Evolutionary conservation across 2,797 vertebrate genomes (phyloP), one percentile per base, ranked within the genome.

Genomic region (Hemibagrus guttatus): DNA sequence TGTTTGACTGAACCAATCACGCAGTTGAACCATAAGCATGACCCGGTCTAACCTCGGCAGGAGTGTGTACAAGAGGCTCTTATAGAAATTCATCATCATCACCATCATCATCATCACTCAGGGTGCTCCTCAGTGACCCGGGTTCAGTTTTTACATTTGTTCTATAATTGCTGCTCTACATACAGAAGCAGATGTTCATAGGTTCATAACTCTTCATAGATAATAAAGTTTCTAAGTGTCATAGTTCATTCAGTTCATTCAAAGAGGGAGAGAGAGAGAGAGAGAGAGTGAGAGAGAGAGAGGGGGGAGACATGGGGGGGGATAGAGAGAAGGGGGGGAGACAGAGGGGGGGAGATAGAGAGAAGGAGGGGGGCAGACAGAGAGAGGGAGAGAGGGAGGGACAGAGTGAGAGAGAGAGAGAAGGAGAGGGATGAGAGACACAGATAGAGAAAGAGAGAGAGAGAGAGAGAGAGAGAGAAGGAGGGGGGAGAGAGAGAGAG

Each of bases 91-190:
- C 79, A 31, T 86, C 76, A 63, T 86, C 13, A 64, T 35, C 66
- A 82, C 69, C 79, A 35, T 81, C 78, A 75, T 86, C 6, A 86
- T 83, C 46, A 52, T 87, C 85, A 83, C 39, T 71, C 71, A 66
- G 46, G 23, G 9, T 66, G 26, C 81, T 83, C 52, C 11, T 83
- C 49, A 56, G 19, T 68, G 80, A 76, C 71, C 80, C 49, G 8
- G 71, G 35, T 56, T 76, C 16, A 19, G 17, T 17, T 58, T 61
- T 52, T 75, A 26, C 46, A 23, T 26, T 58, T 72, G 46, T 81
- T 61, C 42, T 35, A 58, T 86, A 86, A 86, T 68, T 86, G 85
- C 61, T 56, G 26, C 71, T 83, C 64, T 68, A 76, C 63, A 86
- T 58, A 72, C 28, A 76, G 69, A 58, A 26, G 28, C 46, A 26